Percentiles rank a stretch among this genome's conserved stretches.
phyloP scores from a whole-genome alignment of 2,797 vertebrate genomes.

The Gallirallus australis region DNA sequence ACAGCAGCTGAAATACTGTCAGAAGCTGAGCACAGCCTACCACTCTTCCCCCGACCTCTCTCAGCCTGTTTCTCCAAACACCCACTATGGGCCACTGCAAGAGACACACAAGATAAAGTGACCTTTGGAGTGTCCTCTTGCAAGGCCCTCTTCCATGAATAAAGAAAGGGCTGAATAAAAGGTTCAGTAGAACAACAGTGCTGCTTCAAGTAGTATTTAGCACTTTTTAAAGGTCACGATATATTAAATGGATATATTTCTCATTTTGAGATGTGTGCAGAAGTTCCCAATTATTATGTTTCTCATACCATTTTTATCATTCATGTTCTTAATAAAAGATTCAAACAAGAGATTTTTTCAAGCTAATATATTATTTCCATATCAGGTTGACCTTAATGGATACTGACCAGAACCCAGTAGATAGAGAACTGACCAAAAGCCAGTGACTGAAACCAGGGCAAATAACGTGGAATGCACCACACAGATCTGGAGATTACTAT shows the following conservation, averaged over 20 bases:
- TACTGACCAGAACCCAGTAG: background rate
- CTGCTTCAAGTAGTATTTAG: background rate
- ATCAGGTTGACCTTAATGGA: rapidly evolving
- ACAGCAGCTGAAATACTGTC: background rate
- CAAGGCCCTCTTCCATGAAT: background rate
- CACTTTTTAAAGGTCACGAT: background rate
- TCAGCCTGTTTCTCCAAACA: background rate
- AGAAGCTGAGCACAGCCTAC: background rate
- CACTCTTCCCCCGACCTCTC: background rate
- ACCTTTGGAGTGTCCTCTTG: background rate
- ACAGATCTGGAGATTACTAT: background rate
- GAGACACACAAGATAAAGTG: background rate
- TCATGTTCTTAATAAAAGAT: background rate
- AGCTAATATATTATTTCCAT: background rate
- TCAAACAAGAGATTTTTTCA: background rate
- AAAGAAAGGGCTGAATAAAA: background rate
- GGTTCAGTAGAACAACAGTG: background rate
- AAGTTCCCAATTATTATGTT: background rate
- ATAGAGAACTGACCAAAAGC: background rate
- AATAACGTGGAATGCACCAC: background rate
- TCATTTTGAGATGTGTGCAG: background rate
- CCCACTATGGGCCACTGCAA: background rate
- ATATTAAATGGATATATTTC: background rate
- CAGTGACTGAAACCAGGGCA: background rate
- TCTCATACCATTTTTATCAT: background rate